These are phyloP conservation scores for Cerastis rubricosa DNA, from an alignment of 2,888 invertebrate genomes.

Conservation along the genomic window DNA sequence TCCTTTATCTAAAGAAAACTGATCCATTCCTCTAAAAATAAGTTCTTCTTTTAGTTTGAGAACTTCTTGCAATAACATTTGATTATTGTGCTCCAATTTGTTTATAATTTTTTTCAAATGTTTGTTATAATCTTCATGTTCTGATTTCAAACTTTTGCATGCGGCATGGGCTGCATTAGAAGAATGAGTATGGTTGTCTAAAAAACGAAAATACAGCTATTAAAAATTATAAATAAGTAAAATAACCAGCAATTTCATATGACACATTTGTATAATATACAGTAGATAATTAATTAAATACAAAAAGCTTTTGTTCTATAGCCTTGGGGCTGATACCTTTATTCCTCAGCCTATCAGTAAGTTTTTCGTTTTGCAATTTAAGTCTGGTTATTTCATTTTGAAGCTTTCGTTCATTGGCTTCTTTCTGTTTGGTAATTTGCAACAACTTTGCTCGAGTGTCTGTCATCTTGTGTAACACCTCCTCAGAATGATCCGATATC, in stretches of 20 bases:
- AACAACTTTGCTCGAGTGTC: constrained; percentile 79
- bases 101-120: constrained; percentile 63
- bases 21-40: constrained; percentile 71
- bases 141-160: constrained; percentile 61
- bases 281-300: not conserved
- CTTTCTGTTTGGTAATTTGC: constrained; percentile 83
- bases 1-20: constrained; percentile 62
- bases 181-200: constrained; percentile 62
- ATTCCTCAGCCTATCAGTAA: constrained; percentile 80
- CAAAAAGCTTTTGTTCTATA: not conserved
- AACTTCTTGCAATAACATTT: constrained; percentile 64
- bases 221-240: not conserved
- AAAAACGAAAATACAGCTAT: constrained; percentile 13
- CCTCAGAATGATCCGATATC: constrained; percentile 84
- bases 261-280: not conserved
- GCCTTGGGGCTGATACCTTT: constrained; percentile 75
- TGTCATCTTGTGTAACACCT: constrained; percentile 77
- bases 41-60: constrained; percentile 79
- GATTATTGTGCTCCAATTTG: constrained; percentile 66
- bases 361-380: constrained; percentile 84
- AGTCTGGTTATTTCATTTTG: constrained; percentile 82
- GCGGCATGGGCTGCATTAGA: constrained; percentile 53
- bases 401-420: constrained; percentile 79
- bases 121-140: constrained; percentile 60
- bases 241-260: not conserved